phyloP scores from a whole-genome alignment of 1,140 invertebrate species.

The Zaprionus lachaisei region DNA sequence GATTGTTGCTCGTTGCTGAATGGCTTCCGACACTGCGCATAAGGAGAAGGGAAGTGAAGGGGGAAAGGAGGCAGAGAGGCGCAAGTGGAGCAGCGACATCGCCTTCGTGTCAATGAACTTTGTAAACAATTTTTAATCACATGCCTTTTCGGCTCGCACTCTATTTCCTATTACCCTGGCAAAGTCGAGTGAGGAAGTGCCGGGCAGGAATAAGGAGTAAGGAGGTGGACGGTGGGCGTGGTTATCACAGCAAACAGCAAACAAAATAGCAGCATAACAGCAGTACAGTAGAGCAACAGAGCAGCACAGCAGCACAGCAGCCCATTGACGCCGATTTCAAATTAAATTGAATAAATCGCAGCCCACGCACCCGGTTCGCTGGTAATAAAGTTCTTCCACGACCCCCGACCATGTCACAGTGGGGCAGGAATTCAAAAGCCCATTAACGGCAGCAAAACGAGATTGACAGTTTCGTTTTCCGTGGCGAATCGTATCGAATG shows the following conservation, averaged over 20 bases:
- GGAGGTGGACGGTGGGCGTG: neutral
- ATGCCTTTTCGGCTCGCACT: slow-evolving; percentile 42
- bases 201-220: neutral
- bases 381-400: slow-evolving; percentile 58
- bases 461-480: slow-evolving; percentile 5
- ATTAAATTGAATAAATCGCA: slow-evolving; percentile 81
- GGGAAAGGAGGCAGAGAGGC: neutral
- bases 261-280: neutral
- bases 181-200: neutral
- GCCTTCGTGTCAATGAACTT: slow-evolving; percentile 73
- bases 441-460: neutral
- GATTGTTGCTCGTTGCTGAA: slow-evolving; percentile 37
- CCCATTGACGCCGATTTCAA: slow-evolving; percentile 70
- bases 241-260: neutral
- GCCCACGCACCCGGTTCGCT: slow-evolving; percentile 48
- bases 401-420: slow-evolving; percentile 23
- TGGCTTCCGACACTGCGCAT: slow-evolving; percentile 38
- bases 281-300: neutral
- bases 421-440: neutral
- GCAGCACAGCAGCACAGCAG: slow-evolving; percentile 21
- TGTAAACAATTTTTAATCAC: slow-evolving; percentile 82
- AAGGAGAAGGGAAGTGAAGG: neutral
- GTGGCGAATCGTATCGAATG: neutral
- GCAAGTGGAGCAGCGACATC: slow-evolving; percentile 14
- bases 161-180: slow-evolving; percentile 18